Base-by-base conservation (phyloP, 2,888 invertebrate genomes). In the Panzeria rudis region DNA sequence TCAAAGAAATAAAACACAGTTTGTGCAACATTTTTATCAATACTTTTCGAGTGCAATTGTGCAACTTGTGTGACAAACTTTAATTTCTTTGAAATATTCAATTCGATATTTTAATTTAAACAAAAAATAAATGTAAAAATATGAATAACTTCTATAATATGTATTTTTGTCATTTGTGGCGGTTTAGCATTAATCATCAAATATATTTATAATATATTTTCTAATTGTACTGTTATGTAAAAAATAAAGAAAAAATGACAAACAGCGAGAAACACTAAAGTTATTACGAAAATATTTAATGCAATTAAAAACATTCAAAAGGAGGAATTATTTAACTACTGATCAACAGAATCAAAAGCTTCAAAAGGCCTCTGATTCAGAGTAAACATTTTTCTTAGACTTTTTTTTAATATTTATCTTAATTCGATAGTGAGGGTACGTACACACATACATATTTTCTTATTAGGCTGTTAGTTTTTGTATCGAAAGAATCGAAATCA, bases 131-230 rank as follows among this genome's bases (percentile, higher is more conserved):
- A 61, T 29, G n/a, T 25, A 47, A 29, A 47, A 44, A 15, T 25
- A 23, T 20, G 20, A 64, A 64, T 44, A 64, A 64, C n/a, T 15
- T 23, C 2, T 29, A 29, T 13, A n/a, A 17, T 3, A 38, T 38
- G 17, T 17, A 15, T 62, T 64, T 11, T 44, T 44, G 8, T 44
- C 17, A 29, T 44, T 23, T 8, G 35, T 32, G 9, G n/a, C 15
- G 15, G 11, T 17, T 23, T 50, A 29, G 44, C 29, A 84, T 84
- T 84, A 84, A 84, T 84, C 84, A 84, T 84, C 81, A 41, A 15
- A 62, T 32, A 29, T 81, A 84, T 80, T 72, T 77, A 47, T 81
- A 81, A 52, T 52, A 56, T 0, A 52, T 54, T 69, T 68, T 54
- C 66, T 62, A 81, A 81, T 62, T 52, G 9, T 52, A 50, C 59